Evolutionary conservation across 2,797 vertebrate species (phyloP), one percentile per base, ranked within the genome.

Genomic region (Coilia nasus): DNA sequence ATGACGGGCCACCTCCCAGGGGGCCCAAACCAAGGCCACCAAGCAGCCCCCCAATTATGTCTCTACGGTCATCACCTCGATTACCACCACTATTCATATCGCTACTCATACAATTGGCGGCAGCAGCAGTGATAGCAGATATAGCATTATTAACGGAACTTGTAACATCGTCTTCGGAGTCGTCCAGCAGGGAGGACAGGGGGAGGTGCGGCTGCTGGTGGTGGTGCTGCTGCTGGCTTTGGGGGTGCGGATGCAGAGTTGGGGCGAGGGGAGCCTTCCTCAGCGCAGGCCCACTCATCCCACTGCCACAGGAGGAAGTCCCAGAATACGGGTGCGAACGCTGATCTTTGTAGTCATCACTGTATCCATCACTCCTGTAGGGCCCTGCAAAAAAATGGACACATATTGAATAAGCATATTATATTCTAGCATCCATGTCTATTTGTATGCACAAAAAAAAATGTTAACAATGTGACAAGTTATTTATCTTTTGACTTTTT

Each of bases 121-220:
- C 90, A 83, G 95, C 95, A 83, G 95, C 96, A 57, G 96, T 96
- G 91, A 96, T 96, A 25, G 95, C 96, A 83, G 95, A 96, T 87
- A 96, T 96, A 82, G 96, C 96, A 87, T 94, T 95, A 93, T 96
- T 96, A 89, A 96, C 96, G 84, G 95, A 96, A 91, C 95, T 96
- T 88, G 96, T 96, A 86, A 96, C 96, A 92, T 96, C 96, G 90
- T 96, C 96, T 93, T 96, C 96, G 81, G 96, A 95, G 90, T 96
- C 96, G 88, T 96, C 96, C 90, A 96, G 93, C 57, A 96, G 94
- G 88, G 96, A 96, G 84, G 96, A 96, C 80, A 96, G 95, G 86
- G 96, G 96, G 90, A 96, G 93, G 91, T 96, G 96, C 86, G 94
- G 94, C 88, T 87, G 91, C 59, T 90, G 90, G 21, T 89, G 89